Evolutionary conservation across 2,888 invertebrate species (phyloP), one percentile per base, ranked within the genome.

Genomic region (Brachypterus glaber): DNA sequence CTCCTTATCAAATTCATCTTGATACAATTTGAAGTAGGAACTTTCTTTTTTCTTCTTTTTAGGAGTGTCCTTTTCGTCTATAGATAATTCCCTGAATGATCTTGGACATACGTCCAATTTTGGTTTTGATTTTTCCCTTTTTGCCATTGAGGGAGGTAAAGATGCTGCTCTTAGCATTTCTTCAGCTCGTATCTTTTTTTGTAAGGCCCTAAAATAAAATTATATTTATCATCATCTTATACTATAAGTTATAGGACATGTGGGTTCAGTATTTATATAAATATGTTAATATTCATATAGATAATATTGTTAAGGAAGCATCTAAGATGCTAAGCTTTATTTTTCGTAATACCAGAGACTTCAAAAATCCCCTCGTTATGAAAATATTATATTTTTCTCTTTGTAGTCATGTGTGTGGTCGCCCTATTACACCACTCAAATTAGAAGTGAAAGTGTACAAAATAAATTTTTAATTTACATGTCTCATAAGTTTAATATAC

Each of bases 101-200:
- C 59, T 52, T 2, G 64, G 63, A 48, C 66, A 64, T 7, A 63
- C 57, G 16, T 58, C 53, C 17, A 55, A 51, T 45, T 58, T 62
- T 13, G 53, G 50, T 36, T 51, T 53, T 3, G 48, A 52, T 47
- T 57, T 60, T 48, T 81, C 79, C 17, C 81, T 66, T 35, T 74
- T 68, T 0, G 77, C 79, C 79, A 81, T 81, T 1, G 74, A 74
- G 0, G 79, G 78, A 1, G 82, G 82, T 40, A 77, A 65, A 21
- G 74, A 76, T 0, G 82, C 73, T 1, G 71, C 70, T 42, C 73
- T 74, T 34, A 82, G 60, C 69, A 82, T 67, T 60, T 82, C 82
- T 48, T 80, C 79, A 0, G 82, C 74, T 40, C 82, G 68, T 24
- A 82, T 74, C 52, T 76, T 76, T 48, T 77, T 76, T 52, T 78